Evolutionary conservation across 2,113 vertebrate species (phyloP).

Genomic region (Elaphurus davidianus): DNA sequence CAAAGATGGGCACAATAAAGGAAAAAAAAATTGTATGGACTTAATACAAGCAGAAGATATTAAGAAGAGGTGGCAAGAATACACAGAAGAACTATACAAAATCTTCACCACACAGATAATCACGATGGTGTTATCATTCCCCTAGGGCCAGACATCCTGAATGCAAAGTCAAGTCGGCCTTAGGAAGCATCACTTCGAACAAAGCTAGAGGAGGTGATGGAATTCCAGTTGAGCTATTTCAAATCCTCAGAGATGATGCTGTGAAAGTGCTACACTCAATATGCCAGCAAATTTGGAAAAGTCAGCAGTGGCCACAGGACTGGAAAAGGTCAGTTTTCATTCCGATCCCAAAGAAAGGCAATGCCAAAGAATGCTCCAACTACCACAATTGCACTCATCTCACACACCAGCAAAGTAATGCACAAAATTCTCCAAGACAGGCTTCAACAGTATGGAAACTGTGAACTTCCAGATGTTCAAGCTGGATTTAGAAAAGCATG

Average conservation of each 20-base stretch:
- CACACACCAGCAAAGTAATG: neutral
- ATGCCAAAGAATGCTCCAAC: neutral
- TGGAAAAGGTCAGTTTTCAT: neutral
- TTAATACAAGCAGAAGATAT: neutral
- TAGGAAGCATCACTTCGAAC: neutral
- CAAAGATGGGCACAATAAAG: neutral
- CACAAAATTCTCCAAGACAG: neutral
- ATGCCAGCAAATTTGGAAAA: neutral
- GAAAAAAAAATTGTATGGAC: neutral
- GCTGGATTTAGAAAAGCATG: neutral
- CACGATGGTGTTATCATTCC: neutral
- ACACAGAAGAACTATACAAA: neutral
- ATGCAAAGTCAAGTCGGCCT: neutral
- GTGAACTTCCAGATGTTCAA: neutral
- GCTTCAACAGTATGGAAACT: neutral
- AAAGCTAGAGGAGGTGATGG: neutral
- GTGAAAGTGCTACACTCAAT: neutral
- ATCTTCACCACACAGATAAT: neutral
- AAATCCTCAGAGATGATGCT: neutral
- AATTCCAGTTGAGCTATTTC: neutral
- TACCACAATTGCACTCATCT: neutral
- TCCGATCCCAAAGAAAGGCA: neutral
- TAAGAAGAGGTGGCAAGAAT: neutral
- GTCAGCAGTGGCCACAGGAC: neutral
- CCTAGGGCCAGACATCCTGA: neutral